Conservation (phyloP, 2,797 vertebrate genomes). For the Perdix hodgsoniae region DNA sequence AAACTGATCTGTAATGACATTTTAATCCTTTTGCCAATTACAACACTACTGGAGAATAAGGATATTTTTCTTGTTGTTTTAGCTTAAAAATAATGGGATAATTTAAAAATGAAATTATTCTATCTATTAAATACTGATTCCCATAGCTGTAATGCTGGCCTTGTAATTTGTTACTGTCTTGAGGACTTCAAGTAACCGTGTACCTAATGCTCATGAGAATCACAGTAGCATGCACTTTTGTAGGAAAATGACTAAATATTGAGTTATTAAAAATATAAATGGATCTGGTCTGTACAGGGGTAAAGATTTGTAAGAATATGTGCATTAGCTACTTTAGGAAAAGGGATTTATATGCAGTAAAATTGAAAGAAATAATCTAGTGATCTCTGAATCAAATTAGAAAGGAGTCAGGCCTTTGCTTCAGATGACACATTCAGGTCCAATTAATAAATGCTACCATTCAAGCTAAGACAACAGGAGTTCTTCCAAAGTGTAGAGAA, state of each 20-base stretch:
- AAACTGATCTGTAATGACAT: slow-evolving; percentile 42
- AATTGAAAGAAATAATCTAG: background rate
- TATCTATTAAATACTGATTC: background rate
- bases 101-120: background rate
- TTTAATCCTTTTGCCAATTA: background rate
- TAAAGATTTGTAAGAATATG: background rate
- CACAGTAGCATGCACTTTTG: background rate
- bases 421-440: background rate
- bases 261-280: background rate
- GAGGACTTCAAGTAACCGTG: background rate
- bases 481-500: background rate
- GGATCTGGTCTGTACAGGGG: background rate
- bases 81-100: background rate
- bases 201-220: background rate
- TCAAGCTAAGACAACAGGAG: slow-evolving; percentile 7
- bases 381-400: background rate
- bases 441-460: background rate
- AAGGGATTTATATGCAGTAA: background rate
- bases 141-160: accelerated
- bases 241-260: background rate
- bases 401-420: background rate
- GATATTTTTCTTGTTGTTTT: background rate
- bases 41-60: background rate
- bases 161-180: background rate
- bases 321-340: background rate